phyloP scores from a whole-genome alignment of 2,888 invertebrate species.

The Nasonovia ribisnigri region DNA sequence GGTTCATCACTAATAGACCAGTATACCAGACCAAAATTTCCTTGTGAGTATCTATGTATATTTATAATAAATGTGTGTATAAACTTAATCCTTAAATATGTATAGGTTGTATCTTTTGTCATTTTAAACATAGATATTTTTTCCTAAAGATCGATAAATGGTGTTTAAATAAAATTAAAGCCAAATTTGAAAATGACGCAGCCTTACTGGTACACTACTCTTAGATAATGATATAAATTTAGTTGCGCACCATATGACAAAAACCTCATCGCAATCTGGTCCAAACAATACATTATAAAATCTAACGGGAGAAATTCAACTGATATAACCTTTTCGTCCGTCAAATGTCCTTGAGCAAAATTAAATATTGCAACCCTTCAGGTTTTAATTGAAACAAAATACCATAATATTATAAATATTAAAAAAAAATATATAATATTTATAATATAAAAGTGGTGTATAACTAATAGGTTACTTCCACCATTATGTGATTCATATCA shows the following conservation, averaged over 20 bases:
- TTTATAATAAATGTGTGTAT: background rate
- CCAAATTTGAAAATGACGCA: too few relatives aligned
- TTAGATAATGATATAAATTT: background rate
- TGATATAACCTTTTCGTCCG: too few relatives aligned
- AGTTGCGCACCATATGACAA: background rate
- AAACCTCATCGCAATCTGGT: background rate
- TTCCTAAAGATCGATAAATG: background rate
- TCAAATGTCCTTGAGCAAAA: too few relatives aligned
- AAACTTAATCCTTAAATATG: background rate
- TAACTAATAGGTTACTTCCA: too few relatives aligned
- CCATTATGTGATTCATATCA: too few relatives aligned
- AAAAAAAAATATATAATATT: too few relatives aligned
- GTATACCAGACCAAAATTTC: background rate
- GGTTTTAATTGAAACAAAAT: too few relatives aligned
- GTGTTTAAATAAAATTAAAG: background rate
- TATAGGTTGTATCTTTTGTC: background rate
- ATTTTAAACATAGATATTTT: background rate
- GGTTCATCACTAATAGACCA: background rate
- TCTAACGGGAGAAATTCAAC: background rate
- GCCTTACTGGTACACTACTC: background rate
- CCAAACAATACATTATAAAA: background rate
- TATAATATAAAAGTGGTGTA: too few relatives aligned
- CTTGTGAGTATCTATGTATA: background rate
- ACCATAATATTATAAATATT: too few relatives aligned
- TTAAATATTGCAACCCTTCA: too few relatives aligned